Evolutionary conservation across 2,888 invertebrate species (phyloP).

Genomic region (Zaprionus obscuricornis): DNA sequence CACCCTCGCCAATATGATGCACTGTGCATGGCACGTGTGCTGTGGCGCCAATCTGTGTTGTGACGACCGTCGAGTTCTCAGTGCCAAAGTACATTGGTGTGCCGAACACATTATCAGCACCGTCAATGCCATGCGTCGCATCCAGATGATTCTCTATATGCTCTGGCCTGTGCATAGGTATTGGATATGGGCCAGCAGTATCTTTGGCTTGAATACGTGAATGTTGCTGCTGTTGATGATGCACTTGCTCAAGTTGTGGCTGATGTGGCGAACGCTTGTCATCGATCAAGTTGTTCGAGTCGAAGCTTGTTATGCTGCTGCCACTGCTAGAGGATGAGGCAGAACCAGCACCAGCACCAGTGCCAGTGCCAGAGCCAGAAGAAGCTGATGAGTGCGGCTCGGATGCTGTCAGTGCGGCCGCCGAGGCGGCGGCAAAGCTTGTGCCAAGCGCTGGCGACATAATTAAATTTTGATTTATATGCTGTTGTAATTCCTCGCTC

Average conservation of each 20-base stretch:
- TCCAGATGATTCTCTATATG: slow-evolving; percentile 64
- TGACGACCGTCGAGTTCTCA: slow-evolving; percentile 91
- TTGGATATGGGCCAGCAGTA: slow-evolving; percentile 67
- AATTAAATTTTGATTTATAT: slow-evolving; percentile 83
- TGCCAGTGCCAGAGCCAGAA: not conserved
- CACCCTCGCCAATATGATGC: slow-evolving; percentile 93
- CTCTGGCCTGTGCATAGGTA: slow-evolving; percentile 54
- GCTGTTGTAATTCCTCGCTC: slow-evolving; percentile 71
- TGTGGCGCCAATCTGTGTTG: slow-evolving; percentile 93
- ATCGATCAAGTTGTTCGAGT: slow-evolving; percentile 78
- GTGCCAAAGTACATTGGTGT: slow-evolving; percentile 92
- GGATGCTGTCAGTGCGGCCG: slow-evolving; percentile 51
- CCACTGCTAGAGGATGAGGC: slow-evolving; percentile 40
- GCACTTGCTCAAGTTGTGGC: slow-evolving; percentile 40
- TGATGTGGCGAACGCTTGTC: slow-evolving; percentile 62
- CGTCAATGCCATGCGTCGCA: slow-evolving; percentile 57
- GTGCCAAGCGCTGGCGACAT: slow-evolving; percentile 69
- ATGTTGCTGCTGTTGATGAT: slow-evolving; percentile 55
- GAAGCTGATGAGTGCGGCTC: slow-evolving; percentile 6
- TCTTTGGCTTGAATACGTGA: slow-evolving; percentile 77
- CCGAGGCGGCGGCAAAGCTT: slow-evolving; percentile 52
- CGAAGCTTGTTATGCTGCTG: slow-evolving; percentile 79
- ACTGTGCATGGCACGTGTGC: slow-evolving; percentile 93
- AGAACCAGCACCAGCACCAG: not conserved
- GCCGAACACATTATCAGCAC: slow-evolving; percentile 82